A percentile compares a stretch with the other conserved stretches of the same genome.
These are phyloP conservation scores for Ceyx melanurus DNA, from an alignment of 2,113 vertebrate species.

Conservation along the genomic window DNA sequence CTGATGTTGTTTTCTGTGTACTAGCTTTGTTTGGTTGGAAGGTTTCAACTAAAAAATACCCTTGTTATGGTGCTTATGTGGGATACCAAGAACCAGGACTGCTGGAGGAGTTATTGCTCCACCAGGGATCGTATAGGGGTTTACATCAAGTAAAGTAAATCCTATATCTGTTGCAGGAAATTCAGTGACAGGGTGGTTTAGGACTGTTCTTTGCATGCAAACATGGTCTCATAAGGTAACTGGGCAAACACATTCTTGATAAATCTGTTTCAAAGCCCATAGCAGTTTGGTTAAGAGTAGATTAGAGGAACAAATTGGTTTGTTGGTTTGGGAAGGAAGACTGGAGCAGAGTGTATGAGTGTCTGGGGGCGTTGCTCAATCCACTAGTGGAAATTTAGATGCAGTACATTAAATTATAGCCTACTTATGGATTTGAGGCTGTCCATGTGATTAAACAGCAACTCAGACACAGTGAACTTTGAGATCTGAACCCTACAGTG, in stretches of 20 bases:
- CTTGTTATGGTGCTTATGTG: fast-evolving
- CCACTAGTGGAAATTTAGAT: not conserved
- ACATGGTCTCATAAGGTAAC: not conserved
- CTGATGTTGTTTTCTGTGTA: not conserved
- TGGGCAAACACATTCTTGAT: not conserved
- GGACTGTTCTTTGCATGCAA: not conserved
- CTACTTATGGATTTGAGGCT: not conserved
- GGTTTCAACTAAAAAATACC: not conserved
- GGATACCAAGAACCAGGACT: not conserved
- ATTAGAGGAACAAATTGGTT: not conserved
- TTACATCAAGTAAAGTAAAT: not conserved
- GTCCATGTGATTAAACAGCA: not conserved
- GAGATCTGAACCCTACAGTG: not conserved
- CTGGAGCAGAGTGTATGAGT: fast-evolving
- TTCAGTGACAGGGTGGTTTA: not conserved
- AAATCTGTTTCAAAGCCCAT: not conserved
- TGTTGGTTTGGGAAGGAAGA: not conserved
- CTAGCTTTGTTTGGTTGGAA: not conserved
- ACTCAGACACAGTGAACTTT: not conserved
- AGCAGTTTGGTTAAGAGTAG: not conserved
- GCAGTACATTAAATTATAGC: not conserved
- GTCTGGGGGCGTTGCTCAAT: not conserved
- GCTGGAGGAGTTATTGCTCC: not conserved
- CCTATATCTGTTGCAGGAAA: not conserved
- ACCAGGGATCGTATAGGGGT: not conserved